phyloP scores from a whole-genome alignment of 2,113 vertebrate species.

The Pristiophorus japonicus region DNA sequence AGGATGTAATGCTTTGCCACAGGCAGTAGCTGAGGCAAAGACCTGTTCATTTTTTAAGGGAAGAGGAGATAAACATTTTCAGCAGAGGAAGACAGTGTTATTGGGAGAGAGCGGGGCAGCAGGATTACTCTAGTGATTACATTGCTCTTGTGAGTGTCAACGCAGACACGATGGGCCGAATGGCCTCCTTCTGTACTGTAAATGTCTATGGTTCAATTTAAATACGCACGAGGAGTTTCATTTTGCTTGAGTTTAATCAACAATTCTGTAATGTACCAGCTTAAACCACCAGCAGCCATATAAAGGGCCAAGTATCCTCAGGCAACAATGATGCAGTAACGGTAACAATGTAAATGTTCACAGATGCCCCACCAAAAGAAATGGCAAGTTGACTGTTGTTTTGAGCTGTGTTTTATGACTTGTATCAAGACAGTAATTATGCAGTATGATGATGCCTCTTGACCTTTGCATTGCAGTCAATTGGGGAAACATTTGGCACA shows the following conservation, averaged over 20 bases:
- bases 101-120: not conserved
- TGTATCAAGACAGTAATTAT: slow-evolving; percentile 8
- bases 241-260: too few species aligned
- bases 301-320: not conserved
- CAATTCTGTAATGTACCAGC: not conserved
- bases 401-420: slow-evolving; percentile 15
- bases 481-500: slow-evolving; percentile 9
- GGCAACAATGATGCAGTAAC: not conserved
- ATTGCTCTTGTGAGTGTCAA: not conserved
- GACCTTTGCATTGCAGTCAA: slow-evolving; percentile 3
- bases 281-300: not conserved
- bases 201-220: not conserved
- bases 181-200: not conserved
- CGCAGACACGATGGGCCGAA: not conserved
- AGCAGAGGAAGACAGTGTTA: not conserved
- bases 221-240: not conserved
- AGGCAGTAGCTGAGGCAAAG: not conserved
- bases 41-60: not conserved
- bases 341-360: not conserved
- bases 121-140: not conserved
- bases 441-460: slow-evolving; percentile 7
- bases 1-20: not conserved
- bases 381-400: not conserved
- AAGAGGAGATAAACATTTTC: not conserved
- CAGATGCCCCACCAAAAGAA: not conserved